A percentile compares a stretch with the other conserved stretches of the same genome.
Conservation (phyloP, 2,888 invertebrate genomes). For the Choristoneura rosaceana region DNA sequence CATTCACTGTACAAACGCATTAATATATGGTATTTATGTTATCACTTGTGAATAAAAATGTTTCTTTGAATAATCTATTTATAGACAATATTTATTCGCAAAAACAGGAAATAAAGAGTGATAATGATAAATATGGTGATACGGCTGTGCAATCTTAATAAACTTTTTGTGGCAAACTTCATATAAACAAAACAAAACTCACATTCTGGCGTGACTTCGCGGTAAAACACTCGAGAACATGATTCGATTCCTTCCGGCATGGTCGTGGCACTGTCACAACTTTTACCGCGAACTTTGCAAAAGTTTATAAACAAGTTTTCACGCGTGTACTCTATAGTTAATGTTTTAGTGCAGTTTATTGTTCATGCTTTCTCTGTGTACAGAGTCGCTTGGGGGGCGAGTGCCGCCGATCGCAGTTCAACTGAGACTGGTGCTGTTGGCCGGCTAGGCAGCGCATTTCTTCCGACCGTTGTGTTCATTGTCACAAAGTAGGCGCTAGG, state of each 20-base stretch:
- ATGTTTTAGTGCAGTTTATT: constrained; percentile 2
- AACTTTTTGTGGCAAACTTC: too few species aligned
- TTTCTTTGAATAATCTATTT: neutral
- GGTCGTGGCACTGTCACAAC: constrained; percentile 44
- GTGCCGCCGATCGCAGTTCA: constrained; percentile 48
- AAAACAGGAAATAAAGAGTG: neutral
- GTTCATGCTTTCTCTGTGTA: constrained; percentile 20
- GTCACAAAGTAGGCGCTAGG: constrained; percentile 30
- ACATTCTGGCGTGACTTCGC: constrained; percentile 78
- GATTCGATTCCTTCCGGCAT: constrained; percentile 75
- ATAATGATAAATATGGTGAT: too few species aligned
- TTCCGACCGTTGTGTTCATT: constrained; percentile 29
- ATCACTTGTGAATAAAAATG: neutral
- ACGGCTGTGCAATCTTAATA: too few species aligned
- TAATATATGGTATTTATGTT: neutral
- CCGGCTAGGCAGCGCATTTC: constrained; percentile 39
- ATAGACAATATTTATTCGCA: neutral
- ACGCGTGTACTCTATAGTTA: constrained; percentile 6
- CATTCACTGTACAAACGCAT: neutral
- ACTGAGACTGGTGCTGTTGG: constrained; percentile 48
- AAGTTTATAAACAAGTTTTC: constrained; percentile 28
- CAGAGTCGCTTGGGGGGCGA: constrained; percentile 44
- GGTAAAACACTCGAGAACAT: constrained; percentile 65
- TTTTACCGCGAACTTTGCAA: constrained; percentile 24
- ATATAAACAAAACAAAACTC: constrained; percentile 53